Percentiles rank a stretch among this genome's conserved stretches.
Evolutionary conservation across 1,140 invertebrate genomes (phyloP).

Genomic region (Caenorhabditis brenneri): DNA sequence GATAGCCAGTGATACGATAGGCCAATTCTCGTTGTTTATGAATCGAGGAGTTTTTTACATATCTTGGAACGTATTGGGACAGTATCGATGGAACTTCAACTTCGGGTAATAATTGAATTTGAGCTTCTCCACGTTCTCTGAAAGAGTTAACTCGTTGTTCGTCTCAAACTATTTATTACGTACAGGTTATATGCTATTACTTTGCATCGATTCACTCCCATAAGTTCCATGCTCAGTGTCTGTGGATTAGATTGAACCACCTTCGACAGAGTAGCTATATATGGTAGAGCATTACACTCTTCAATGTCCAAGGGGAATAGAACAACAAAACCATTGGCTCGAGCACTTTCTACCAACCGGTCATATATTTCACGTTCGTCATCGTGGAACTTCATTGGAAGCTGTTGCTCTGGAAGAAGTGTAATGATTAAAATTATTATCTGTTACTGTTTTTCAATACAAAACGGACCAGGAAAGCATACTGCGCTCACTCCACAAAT

Average conservation of each 20-base stretch:
- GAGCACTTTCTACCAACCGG: not conserved
- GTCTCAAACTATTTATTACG: not conserved
- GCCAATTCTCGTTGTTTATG: not conserved
- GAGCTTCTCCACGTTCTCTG: not conserved
- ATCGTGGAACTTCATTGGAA: not conserved
- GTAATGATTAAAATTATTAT: not conserved
- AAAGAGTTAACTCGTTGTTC: not conserved
- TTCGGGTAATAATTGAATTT: not conserved
- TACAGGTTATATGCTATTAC: not conserved
- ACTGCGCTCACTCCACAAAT: not conserved
- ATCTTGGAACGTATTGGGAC: not conserved
- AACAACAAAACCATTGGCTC: constrained; percentile 20
- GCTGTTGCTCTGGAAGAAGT: not conserved
- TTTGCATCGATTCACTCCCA: constrained; percentile 11
- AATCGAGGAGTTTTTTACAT: not conserved
- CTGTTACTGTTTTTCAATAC: not conserved
- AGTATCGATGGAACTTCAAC: not conserved
- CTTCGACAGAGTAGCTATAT: not conserved
- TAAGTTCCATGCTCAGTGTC: not conserved
- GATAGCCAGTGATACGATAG: not conserved
- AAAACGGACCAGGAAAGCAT: not conserved
- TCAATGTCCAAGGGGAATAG: not conserved
- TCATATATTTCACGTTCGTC: constrained; percentile 12
- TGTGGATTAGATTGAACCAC: not conserved
- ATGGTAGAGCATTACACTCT: not conserved